phyloP scores from a whole-genome alignment of 2,113 vertebrate genomes.

The Urocitellus parryii region DNA sequence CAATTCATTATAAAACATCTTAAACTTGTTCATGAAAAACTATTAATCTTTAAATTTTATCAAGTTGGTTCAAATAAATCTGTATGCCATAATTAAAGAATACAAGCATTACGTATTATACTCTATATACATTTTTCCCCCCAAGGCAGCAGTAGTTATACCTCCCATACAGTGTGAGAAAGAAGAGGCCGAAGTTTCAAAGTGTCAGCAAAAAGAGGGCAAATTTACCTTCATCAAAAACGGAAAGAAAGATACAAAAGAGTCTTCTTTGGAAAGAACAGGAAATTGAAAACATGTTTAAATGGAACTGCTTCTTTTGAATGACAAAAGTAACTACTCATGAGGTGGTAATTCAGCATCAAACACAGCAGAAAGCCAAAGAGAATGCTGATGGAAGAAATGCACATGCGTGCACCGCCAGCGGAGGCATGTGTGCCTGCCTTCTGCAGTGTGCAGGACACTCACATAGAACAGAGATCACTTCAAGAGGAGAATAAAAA shows the following conservation, averaged over 20 bases:
- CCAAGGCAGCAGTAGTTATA: not conserved
- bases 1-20: slow-evolving; percentile 28
- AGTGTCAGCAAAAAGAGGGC: not conserved
- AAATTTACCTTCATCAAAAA: not conserved
- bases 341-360: not conserved
- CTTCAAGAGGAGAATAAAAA: not conserved
- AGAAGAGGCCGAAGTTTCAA: not conserved
- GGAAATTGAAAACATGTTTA: not conserved
- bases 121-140: not conserved
- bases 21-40: slow-evolving; percentile 38
- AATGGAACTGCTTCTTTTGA: not conserved
- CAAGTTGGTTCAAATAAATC: slow-evolving; percentile 2
- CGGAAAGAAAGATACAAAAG: not conserved
- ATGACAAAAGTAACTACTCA: not conserved
- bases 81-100: not conserved
- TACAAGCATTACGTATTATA: not conserved
- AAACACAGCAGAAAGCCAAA: not conserved
- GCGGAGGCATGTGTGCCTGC: fast-evolving
- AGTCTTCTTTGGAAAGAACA: not conserved
- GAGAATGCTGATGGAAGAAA: not conserved
- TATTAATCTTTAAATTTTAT: not conserved
- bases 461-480: not conserved
- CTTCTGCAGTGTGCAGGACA: not conserved
- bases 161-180: not conserved
- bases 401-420: no score